phyloP scores from a whole-genome alignment of 2,797 vertebrate species.

The Oceanodroma leucorhoa region DNA sequence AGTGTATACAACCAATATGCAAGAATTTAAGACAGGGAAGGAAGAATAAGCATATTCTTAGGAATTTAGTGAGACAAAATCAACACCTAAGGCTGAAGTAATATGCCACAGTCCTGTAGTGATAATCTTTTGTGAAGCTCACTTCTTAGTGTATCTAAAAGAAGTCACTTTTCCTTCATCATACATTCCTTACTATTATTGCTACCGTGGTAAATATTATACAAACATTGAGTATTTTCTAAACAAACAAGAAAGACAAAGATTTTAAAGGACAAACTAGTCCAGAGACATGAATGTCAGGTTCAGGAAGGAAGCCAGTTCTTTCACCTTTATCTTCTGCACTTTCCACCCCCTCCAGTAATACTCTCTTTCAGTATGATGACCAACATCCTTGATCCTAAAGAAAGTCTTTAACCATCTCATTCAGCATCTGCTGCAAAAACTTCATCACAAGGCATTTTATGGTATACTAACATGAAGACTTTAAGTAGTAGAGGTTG shows the following conservation, averaged over 20 bases:
- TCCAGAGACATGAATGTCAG: not conserved
- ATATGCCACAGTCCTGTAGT: not conserved
- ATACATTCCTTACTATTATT: not conserved
- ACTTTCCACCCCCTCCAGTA: not conserved
- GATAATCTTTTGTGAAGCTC: not conserved
- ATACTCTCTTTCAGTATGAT: not conserved
- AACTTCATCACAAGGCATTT: not conserved
- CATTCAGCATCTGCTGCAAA: not conserved
- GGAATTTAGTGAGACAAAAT: not conserved
- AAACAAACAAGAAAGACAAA: not conserved
- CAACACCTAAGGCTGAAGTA: not conserved
- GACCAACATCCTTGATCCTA: not conserved
- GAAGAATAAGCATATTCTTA: not conserved
- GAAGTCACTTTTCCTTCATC: not conserved
- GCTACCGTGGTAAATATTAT: not conserved
- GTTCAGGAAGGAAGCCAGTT: not conserved
- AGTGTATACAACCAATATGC: not conserved
- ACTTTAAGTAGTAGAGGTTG: not conserved
- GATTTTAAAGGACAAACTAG: not conserved
- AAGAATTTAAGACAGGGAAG: not conserved
- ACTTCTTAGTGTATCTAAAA: not conserved
- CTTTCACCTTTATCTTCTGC: not conserved
- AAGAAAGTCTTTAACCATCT: not conserved
- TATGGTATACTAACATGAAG: not conserved
- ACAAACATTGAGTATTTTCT: not conserved